Evolutionary conservation across 2,888 invertebrate genomes (phyloP).

Genomic region (Lagria hirta): DNA sequence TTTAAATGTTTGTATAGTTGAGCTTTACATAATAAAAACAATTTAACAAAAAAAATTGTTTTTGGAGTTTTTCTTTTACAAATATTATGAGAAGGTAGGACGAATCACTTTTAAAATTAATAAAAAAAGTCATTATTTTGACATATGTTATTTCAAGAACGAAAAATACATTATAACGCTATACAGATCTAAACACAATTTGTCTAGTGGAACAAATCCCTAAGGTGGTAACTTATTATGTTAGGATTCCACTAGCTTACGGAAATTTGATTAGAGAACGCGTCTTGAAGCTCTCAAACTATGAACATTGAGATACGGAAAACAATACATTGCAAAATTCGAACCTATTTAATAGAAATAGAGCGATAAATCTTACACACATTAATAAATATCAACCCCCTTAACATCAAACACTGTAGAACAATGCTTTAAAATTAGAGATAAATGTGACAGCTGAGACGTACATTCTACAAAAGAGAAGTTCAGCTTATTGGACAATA

Average conservation of each 20-base stretch:
- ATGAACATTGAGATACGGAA: conserved; percentile 26
- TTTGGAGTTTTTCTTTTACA: too few relatives aligned
- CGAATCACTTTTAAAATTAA: too few relatives aligned
- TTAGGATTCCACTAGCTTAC: conserved; percentile 38
- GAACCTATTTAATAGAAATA: conserved; percentile 16
- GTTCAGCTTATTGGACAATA: conserved; percentile 15
- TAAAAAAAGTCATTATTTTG: too few relatives aligned
- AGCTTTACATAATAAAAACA: too few relatives aligned
- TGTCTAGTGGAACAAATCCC: conserved; percentile 41
- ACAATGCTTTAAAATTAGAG: conserved; percentile 18
- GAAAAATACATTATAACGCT: conserved; percentile 30
- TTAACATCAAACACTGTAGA: conserved; percentile 12
- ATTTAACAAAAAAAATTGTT: too few relatives aligned
- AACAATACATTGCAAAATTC: conserved; percentile 23
- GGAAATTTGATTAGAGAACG: conserved; percentile 38
- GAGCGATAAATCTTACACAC: conserved; percentile 21
- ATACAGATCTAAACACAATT: conserved; percentile 37
- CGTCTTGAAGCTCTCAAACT: conserved; percentile 27
- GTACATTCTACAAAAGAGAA: conserved; percentile 9
- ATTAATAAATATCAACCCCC: conserved; percentile 17
- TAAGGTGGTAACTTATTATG: conserved; percentile 38
- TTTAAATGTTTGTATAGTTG: too few relatives aligned
- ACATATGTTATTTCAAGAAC: too few relatives aligned
- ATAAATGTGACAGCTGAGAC: conserved; percentile 13
- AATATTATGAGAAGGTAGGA: too few relatives aligned